Evolutionary conservation across 2,113 vertebrate genomes (phyloP).

Genomic region (Meles meles): DNA sequence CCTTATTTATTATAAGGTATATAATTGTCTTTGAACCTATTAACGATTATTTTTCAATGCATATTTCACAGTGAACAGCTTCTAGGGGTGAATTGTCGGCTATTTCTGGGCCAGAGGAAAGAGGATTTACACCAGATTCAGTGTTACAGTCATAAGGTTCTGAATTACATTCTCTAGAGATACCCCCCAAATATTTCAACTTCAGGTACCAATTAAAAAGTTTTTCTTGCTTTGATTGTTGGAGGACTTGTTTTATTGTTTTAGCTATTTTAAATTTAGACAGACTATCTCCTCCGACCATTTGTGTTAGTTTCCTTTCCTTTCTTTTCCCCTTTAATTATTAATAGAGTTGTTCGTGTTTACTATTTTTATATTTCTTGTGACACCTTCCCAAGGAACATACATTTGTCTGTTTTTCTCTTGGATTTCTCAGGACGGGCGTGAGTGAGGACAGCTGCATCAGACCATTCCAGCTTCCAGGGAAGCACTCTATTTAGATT

Average conservation of each 20-base stretch:
- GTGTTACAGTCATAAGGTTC: neutral
- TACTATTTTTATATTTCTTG: neutral
- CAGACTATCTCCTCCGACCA: neutral
- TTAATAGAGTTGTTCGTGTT: neutral
- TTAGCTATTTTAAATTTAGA: slow-evolving; percentile 26
- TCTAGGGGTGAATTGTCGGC: neutral
- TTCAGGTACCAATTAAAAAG: neutral
- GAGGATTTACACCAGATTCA: neutral
- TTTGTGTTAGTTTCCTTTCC: neutral
- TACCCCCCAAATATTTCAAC: neutral
- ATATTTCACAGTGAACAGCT: neutral
- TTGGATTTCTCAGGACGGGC: neutral
- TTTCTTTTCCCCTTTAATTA: neutral
- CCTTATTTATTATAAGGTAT: neutral
- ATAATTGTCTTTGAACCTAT: neutral
- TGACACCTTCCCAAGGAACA: neutral
- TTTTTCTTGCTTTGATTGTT: neutral
- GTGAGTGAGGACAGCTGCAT: neutral
- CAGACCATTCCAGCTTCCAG: neutral
- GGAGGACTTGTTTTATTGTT: neutral
- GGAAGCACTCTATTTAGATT: neutral
- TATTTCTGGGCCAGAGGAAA: neutral
- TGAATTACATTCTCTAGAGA: neutral
- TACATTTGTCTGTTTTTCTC: neutral
- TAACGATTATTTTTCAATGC: neutral